Evolutionary conservation across 1,140 invertebrate species (phyloP).

Genomic region (Diabrotica virgifera): DNA sequence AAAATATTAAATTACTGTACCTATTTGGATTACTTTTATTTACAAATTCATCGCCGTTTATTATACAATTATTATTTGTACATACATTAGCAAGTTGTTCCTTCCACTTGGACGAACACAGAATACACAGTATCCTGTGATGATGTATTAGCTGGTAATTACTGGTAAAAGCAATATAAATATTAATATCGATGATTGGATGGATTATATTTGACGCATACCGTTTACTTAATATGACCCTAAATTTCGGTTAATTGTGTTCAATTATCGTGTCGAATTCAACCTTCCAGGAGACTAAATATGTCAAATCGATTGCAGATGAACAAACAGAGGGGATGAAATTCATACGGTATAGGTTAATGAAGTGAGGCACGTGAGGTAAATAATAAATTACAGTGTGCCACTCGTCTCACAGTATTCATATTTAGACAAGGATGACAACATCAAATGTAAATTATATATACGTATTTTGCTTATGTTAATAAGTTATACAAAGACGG

Average conservation of each 20-base stretch:
- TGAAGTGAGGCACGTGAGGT: constrained; percentile 1
- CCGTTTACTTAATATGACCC: neutral
- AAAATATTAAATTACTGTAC: no score
- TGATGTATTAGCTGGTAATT: neutral
- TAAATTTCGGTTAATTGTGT: constrained; percentile 2
- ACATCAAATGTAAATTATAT: no score
- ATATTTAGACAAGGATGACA: no score
- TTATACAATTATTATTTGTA: no score
- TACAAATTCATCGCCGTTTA: no score
- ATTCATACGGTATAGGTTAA: neutral
- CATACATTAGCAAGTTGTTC: no score
- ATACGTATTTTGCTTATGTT: no score
- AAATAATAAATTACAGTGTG: constrained; percentile 1
- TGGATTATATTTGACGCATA: constrained; percentile 2
- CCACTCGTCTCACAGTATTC: no score
- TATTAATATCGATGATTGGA: neutral
- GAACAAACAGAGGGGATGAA: neutral
- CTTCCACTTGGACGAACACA: no score
- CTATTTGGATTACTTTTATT: no score
- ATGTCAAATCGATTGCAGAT: neutral
- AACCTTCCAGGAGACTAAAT: constrained; percentile 2
- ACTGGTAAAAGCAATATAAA: neutral
- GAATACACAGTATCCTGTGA: no score
- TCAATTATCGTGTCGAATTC: constrained; percentile 2
- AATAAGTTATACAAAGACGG: no score